These are phyloP conservation scores for Azemiops feae DNA, from an alignment of 2,113 vertebrate species.

Conservation along the genomic window DNA sequence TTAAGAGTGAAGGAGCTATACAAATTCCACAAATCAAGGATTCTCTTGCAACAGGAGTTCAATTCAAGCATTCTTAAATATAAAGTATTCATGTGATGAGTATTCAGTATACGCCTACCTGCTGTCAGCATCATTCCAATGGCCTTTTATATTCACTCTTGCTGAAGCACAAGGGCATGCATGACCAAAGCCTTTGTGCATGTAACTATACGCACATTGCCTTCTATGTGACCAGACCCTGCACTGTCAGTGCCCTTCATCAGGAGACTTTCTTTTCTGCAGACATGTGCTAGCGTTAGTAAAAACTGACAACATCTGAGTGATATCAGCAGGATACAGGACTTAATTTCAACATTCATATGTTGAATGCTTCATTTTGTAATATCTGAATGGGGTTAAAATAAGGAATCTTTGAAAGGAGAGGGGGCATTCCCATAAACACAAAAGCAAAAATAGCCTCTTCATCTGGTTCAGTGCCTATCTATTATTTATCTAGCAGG, in stretches of 20 bases:
- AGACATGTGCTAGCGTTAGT: neutral
- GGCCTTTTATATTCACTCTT: neutral
- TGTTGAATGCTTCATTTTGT: neutral
- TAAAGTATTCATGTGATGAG: neutral
- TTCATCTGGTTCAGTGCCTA: neutral
- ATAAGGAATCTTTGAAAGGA: neutral
- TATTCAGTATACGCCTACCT: neutral
- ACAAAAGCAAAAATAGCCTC: neutral
- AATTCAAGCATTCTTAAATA: neutral
- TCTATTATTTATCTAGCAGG: neutral
- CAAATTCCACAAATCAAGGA: too few species aligned
- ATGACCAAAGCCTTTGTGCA: neutral
- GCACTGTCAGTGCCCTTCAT: neutral
- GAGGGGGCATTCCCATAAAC: neutral
- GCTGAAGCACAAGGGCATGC: neutral
- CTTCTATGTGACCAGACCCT: neutral
- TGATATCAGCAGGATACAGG: neutral
- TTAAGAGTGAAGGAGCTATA: neutral
- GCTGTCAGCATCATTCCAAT: neutral
- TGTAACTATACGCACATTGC: neutral
- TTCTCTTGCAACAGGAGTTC: neutral
- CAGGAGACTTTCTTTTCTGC: neutral
- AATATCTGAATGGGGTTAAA: neutral
- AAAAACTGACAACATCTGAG: neutral
- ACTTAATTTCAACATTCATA: neutral